phyloP scores from a whole-genome alignment of 2,888 invertebrate species.

The Himalopsyche kuldschensis region DNA sequence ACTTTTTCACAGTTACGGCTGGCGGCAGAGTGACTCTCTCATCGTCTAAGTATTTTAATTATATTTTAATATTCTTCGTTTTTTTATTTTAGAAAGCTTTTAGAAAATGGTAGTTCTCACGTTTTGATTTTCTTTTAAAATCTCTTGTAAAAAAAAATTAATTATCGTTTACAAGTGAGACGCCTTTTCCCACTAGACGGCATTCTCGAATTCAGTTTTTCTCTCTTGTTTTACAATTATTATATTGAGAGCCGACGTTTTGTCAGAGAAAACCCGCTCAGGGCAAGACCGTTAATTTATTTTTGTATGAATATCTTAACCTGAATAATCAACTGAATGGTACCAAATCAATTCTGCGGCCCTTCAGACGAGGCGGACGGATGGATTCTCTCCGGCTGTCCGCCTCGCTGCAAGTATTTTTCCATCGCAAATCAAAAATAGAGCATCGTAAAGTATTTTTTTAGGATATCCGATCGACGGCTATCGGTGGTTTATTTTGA shows the following conservation, averaged over 20 bases:
- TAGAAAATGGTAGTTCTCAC: background rate
- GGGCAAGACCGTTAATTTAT: background rate
- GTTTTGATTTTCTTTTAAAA: background rate
- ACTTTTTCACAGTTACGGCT: no score
- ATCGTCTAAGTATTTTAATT: conserved; percentile 1
- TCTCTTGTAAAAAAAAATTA: background rate
- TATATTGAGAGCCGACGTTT: background rate
- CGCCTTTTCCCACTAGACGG: background rate
- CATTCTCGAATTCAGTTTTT: background rate
- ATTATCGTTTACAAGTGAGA: background rate
- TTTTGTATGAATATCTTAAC: background rate
- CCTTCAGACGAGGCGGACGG: no score
- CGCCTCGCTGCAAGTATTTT: no score
- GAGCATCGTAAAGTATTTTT: no score
- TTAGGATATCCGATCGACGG: background rate
- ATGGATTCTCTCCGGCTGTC: no score
- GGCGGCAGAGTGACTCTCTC: background rate
- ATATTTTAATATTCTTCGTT: background rate
- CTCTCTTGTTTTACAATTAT: background rate
- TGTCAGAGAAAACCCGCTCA: background rate
- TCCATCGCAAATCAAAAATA: no score
- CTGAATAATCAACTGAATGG: background rate
- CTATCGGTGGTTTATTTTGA: background rate
- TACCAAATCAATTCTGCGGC: background rate
- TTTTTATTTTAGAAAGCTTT: background rate